Evolutionary conservation across 2,888 invertebrate genomes (phyloP), one percentile per base, ranked within the genome.

Genomic region (Patella pellucida): DNA sequence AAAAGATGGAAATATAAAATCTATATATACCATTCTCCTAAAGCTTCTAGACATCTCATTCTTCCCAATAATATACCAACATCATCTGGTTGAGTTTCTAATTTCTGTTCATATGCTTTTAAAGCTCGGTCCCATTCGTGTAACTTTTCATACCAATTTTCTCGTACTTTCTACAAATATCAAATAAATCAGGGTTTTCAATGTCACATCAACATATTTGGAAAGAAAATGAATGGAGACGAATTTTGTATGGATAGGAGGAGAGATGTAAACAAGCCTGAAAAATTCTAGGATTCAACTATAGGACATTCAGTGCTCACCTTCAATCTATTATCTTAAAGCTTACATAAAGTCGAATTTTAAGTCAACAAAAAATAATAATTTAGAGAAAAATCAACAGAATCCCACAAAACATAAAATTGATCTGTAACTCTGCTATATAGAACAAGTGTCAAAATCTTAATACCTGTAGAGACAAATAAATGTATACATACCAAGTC

Each of bases 101-200:
- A 91, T 86, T 96, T 95, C 73, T 94, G 94, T 71, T 94, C 93
- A 87, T 99, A 99, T 0, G 97, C 93, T 79, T 94, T 94, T 68
- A 98, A 92, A 0, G 99, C 99, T 89, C 96, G 96, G 85, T 98
- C 97, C 99, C 99, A 99, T 89, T 98, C 97, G 91, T 99, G 98
- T 1, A 99, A 92, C 91, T 99, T 99, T 90, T 99, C 99, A 90
- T 98, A 98, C 99, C 99, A 99, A 11, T 97, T 93, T 70, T 98
- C 97, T 91, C 96, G 90, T 68, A 92, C 89, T 83, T 88, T 89
- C 89, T 90, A 78, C 31, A 79, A 69, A 70, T 68, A 74, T 68
- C 71, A 15, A 56, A n/a, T n/a, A 3, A 73, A n/a, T 7, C 11
- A 19, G 54, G 27, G 16, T 23, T 52, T 15, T 27, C 9, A 71